Evolutionary conservation across 2,888 invertebrate genomes (phyloP).

Genomic region (Plagiodera versicolora): DNA sequence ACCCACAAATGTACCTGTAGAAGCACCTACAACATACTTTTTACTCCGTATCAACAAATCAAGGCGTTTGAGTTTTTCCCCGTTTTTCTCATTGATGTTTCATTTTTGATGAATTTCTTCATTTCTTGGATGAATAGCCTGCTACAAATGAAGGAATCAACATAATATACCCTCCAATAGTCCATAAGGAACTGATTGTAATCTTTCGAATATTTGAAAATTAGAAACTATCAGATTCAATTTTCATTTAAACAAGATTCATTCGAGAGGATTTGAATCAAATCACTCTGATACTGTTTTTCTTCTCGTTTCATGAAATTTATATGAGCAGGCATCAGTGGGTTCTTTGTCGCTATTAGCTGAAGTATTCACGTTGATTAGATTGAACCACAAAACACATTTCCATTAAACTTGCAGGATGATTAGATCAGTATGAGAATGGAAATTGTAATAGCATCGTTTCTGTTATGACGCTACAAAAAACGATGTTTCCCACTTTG

Average conservation of each 20-base stretch:
- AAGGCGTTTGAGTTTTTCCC: too few species aligned
- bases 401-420: not conserved
- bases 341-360: not conserved
- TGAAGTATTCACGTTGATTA: conserved; percentile 1
- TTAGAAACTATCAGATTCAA: too few species aligned
- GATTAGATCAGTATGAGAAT: not conserved
- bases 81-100: too few species aligned
- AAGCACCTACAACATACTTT: too few species aligned
- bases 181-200: not conserved
- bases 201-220: not conserved
- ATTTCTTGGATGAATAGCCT: too few species aligned
- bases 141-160: too few species aligned
- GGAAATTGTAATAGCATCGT: not conserved
- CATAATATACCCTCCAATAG: too few species aligned
- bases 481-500: not conserved
- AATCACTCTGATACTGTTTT: not conserved
- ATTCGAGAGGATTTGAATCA: too few species aligned
- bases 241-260: not conserved
- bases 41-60: too few species aligned
- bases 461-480: not conserved
- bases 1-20: too few species aligned
- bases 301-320: not conserved
- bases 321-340: not conserved
- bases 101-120: too few species aligned
- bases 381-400: not conserved